Percentiles rank a stretch among this genome's conserved stretches.
Evolutionary conservation across 2,797 vertebrate species (phyloP).

Genomic region (Otolemur crassicaudatus): DNA sequence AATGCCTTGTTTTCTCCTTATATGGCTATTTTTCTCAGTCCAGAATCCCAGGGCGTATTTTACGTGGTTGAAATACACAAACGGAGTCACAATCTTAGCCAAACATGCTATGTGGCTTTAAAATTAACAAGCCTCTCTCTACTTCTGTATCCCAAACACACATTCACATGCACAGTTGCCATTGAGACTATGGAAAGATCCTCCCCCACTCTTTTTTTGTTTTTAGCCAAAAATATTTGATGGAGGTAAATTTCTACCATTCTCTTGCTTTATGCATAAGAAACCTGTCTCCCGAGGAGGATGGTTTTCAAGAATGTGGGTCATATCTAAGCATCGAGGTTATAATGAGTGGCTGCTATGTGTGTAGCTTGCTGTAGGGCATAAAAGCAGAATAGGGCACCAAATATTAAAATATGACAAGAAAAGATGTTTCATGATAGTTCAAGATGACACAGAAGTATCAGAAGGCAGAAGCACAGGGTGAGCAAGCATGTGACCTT

Average conservation of each 20-base stretch:
- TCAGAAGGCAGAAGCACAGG: neutral
- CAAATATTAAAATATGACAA: neutral
- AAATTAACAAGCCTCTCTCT: slow-evolving; percentile 80
- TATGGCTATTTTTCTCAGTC: slow-evolving; percentile 84
- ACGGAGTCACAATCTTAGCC: slow-evolving; percentile 79
- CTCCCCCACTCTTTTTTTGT: neutral
- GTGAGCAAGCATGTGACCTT: neutral
- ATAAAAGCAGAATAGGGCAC: neutral
- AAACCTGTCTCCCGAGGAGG: slow-evolving; percentile 42
- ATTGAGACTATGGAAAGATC: slow-evolving; percentile 53
- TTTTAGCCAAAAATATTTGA: slow-evolving; percentile 44
- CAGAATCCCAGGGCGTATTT: slow-evolving; percentile 82
- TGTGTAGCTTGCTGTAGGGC: neutral
- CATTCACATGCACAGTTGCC: slow-evolving; percentile 23
- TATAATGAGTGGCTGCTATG: slow-evolving; percentile 2
- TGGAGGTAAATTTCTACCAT: slow-evolving; percentile 60
- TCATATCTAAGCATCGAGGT: slow-evolving; percentile 3
- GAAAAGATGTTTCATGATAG: neutral
- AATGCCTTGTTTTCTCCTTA: slow-evolving; percentile 84
- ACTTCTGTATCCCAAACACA: slow-evolving; percentile 76
- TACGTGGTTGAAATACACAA: slow-evolving; percentile 84
- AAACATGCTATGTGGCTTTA: slow-evolving; percentile 82
- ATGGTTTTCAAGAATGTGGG: neutral
- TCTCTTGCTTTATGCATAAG: slow-evolving; percentile 26
- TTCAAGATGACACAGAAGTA: neutral